These are phyloP conservation scores for Cataglyphis livida DNA, from an alignment of 2,888 invertebrate species.

Conservation along the genomic window DNA sequence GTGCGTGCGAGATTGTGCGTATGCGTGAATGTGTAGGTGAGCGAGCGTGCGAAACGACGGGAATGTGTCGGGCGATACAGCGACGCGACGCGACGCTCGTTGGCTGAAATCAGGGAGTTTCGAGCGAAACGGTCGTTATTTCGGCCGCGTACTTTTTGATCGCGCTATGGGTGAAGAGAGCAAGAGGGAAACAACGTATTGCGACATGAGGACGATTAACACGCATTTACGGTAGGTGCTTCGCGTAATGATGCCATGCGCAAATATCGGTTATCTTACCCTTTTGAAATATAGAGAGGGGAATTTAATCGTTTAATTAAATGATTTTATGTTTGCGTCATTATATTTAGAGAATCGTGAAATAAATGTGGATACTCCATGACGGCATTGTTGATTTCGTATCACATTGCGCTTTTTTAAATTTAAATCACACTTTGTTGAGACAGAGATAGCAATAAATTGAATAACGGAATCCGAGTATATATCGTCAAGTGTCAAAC, in stretches of 20 bases:
- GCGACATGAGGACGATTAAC: conserved; percentile 37
- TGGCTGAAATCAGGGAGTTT: conserved; percentile 47
- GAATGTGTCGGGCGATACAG: conserved; percentile 15
- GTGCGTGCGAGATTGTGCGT: conserved; percentile 64
- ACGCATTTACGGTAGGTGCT: conserved; percentile 20
- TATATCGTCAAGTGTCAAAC: neutral
- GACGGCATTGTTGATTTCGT: neutral
- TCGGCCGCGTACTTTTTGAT: conserved; percentile 47
- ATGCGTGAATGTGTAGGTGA: conserved; percentile 60
- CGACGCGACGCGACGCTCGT: conserved; percentile 56
- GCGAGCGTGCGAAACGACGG: neutral
- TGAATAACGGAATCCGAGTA: neutral
- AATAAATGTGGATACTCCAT: neutral
- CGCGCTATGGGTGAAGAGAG: neutral
- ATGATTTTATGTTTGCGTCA: conserved; percentile 18
- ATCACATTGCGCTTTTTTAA: neutral
- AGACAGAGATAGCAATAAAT: neutral
- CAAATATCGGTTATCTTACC: conserved; percentile 22
- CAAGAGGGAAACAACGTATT: neutral
- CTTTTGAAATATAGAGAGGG: neutral
- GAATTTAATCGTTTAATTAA: conserved; percentile 37
- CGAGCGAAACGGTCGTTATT: conserved; percentile 49
- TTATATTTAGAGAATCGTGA: neutral
- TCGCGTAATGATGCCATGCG: conserved; percentile 29
- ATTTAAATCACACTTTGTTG: neutral